phyloP scores from a whole-genome alignment of 2,113 vertebrate genomes.

The Platysteira castanea region DNA sequence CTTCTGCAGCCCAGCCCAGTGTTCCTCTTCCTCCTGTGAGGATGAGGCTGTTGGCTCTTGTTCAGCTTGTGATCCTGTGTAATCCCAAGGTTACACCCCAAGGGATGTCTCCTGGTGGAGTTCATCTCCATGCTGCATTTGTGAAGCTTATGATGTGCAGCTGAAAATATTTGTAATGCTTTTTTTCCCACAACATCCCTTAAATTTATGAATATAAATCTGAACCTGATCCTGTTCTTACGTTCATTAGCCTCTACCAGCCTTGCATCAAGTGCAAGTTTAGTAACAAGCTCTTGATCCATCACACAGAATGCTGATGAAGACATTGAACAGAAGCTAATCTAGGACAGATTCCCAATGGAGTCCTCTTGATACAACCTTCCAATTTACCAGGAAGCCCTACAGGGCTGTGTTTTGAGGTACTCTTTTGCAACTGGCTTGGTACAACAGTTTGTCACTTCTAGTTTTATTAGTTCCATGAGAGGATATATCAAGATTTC shows the following conservation, averaged over 20 bases:
- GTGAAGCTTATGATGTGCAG: neutral
- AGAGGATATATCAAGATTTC: neutral
- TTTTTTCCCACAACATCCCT: neutral
- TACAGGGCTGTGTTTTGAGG: neutral
- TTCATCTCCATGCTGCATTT: neutral
- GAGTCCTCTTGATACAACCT: neutral
- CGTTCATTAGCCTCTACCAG: neutral
- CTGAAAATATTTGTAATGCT: neutral
- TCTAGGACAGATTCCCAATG: neutral
- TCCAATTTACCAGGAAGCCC: neutral
- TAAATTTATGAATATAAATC: neutral
- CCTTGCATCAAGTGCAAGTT: neutral
- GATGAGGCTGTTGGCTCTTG: rapidly evolving
- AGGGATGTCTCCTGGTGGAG: neutral
- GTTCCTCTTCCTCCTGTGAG: neutral
- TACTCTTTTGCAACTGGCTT: neutral
- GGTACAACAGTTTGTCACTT: neutral
- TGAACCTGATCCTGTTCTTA: neutral
- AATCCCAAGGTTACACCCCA: neutral
- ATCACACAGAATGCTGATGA: neutral
- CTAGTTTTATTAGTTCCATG: neutral
- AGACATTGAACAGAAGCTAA: neutral
- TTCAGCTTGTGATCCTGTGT: neutral
- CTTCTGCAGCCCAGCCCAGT: neutral
- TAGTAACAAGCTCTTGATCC: neutral